phyloP scores from a whole-genome alignment of 2,888 invertebrate genomes.

The Platycheirus rosarum region DNA sequence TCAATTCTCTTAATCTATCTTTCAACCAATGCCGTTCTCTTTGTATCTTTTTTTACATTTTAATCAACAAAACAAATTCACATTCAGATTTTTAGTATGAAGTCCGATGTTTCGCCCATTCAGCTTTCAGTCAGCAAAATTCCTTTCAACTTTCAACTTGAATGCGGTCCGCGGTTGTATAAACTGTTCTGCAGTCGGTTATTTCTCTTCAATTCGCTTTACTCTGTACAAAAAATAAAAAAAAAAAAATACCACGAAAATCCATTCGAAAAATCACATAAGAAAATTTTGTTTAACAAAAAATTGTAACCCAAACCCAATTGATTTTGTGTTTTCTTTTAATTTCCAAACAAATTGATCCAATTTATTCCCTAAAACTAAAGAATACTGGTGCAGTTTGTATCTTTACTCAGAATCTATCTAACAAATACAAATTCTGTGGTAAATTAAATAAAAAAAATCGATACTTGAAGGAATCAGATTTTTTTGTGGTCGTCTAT shows the following conservation, averaged over 20 bases:
- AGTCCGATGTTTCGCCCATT: slow-evolving; percentile 61
- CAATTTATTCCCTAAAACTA: not conserved
- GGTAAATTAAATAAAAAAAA: slow-evolving; percentile 68
- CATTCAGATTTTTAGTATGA: slow-evolving; percentile 32
- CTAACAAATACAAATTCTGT: slow-evolving; percentile 48
- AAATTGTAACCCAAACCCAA: slow-evolving; percentile 27
- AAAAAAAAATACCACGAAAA: slow-evolving; percentile 31
- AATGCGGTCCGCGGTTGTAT: slow-evolving; percentile 55
- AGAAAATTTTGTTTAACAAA: slow-evolving; percentile 58
- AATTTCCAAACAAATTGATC: slow-evolving; percentile 18
- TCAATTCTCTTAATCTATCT: slow-evolving; percentile 5
- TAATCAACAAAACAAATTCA: slow-evolving; percentile 60
- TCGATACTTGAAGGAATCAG: slow-evolving; percentile 69
- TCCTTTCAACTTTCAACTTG: slow-evolving; percentile 66
- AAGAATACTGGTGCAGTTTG: slow-evolving; percentile 11
- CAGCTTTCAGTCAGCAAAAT: slow-evolving; percentile 73
- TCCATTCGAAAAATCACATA: slow-evolving; percentile 48
- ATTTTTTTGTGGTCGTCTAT: slow-evolving; percentile 54
- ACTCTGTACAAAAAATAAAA: slow-evolving; percentile 37
- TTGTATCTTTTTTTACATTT: slow-evolving; percentile 11
- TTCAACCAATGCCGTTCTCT: slow-evolving; percentile 6
- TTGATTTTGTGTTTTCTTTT: slow-evolving; percentile 33
- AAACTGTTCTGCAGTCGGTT: slow-evolving; percentile 43
- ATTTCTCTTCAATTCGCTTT: slow-evolving; percentile 59
- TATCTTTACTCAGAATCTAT: slow-evolving; percentile 10